A percentile compares a stretch with the other conserved stretches of the same genome.
phyloP scores from a whole-genome alignment of 35 echinoderm and acorn worm genomes.

The Apostichopus japonicus region DNA sequence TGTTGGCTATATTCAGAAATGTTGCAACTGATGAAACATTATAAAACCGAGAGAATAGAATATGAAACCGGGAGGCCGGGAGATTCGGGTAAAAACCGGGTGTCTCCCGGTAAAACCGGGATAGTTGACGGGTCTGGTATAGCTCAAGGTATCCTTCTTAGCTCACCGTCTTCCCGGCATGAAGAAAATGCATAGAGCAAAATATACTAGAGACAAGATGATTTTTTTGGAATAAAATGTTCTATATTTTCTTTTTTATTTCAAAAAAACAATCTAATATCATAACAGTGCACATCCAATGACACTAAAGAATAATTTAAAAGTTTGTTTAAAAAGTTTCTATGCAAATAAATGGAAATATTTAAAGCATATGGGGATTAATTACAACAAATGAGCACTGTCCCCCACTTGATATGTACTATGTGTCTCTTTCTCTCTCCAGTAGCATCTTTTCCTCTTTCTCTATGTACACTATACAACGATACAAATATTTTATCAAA shows the following conservation, averaged over 20 bases:
- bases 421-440: background rate
- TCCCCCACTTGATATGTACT: background rate
- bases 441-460: background rate
- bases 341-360: slow-evolving; percentile 18
- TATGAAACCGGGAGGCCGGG: too few species aligned
- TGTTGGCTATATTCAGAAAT: too few species aligned
- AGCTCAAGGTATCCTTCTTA: too few species aligned
- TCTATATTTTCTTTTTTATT: slow-evolving; percentile 4
- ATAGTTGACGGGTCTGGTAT: too few species aligned
- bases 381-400: background rate
- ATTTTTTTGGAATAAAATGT: background rate
- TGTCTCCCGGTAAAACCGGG: too few species aligned
- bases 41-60: too few species aligned
- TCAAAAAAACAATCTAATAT: slow-evolving; percentile 15
- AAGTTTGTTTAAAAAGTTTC: background rate
- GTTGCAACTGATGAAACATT: too few species aligned
- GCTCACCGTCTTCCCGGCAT: too few species aligned
- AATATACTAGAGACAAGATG: background rate
- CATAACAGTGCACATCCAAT: background rate
- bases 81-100: too few species aligned
- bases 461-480: slow-evolving; percentile 39
- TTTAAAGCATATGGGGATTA: background rate
- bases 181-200: background rate
- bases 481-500: slow-evolving; percentile 38
- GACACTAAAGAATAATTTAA: slow-evolving; percentile 42